These are phyloP conservation scores for Epinephelus cyanopodus DNA, from an alignment of 2,113 vertebrate species.

Conservation along the genomic window DNA sequence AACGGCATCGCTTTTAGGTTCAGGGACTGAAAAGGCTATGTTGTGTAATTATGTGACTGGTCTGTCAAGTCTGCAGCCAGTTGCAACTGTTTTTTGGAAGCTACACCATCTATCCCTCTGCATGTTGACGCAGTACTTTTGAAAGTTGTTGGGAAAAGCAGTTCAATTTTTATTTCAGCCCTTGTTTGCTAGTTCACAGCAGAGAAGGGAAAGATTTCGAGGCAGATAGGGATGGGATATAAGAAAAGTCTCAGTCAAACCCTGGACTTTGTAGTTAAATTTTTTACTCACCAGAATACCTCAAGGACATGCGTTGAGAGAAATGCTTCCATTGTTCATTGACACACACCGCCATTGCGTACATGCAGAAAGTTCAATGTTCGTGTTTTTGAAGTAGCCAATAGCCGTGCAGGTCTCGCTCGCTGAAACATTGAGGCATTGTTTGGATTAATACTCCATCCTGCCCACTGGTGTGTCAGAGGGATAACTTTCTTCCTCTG, in stretches of 20 bases:
- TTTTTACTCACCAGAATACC: conserved; percentile 22
- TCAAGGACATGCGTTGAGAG: conserved; percentile 16
- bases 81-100: no score
- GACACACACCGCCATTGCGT: conserved; percentile 20
- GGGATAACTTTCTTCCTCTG: conserved; percentile 61
- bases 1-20: neutral
- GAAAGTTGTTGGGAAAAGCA: neutral
- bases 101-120: no score
- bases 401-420: conserved; percentile 21
- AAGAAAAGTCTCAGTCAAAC: conserved; percentile 14
- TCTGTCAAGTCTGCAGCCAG: no score
- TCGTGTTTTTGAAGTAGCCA: conserved; percentile 34
- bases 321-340: conserved; percentile 54
- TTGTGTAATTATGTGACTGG: neutral
- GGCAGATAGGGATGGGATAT: neutral
- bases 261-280: conserved; percentile 27
- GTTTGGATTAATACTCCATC: conserved; percentile 44
- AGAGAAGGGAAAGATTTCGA: conserved; percentile 19
- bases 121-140: neutral
- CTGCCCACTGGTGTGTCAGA: conserved; percentile 47
- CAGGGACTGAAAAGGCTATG: neutral
- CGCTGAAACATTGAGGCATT: conserved; percentile 61
- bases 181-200: conserved; percentile 2
- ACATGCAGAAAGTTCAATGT: conserved; percentile 30
- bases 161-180: neutral